Conservation (phyloP, 2,113 vertebrate species). For the Pagrus major region DNA sequence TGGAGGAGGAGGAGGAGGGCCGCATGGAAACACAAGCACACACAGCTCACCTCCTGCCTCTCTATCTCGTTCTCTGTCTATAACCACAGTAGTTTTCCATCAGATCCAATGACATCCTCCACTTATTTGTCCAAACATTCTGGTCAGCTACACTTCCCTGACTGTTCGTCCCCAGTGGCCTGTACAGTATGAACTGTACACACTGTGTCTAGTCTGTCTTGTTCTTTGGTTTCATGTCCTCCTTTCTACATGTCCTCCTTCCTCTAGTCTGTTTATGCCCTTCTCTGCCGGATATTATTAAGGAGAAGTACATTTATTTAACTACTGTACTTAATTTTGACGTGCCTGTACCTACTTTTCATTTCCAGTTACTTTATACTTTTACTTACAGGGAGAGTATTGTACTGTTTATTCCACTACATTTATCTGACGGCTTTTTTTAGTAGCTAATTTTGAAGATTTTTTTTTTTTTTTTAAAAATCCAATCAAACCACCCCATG, state of each 20-base stretch:
- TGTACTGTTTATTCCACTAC: too few relatives aligned
- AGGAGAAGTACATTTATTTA: too few relatives aligned
- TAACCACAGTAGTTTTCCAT: conserved; percentile 11
- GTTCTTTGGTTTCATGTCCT: neutral
- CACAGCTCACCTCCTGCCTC: conserved; percentile 17
- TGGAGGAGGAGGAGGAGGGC: conserved; percentile 5
- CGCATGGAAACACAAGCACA: neutral
- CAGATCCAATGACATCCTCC: neutral
- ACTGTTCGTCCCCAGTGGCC: neutral
- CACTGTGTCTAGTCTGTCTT: neutral
- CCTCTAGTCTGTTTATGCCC: neutral
- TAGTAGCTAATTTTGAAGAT: too few relatives aligned
- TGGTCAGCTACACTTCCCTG: neutral
- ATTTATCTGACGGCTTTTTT: too few relatives aligned
- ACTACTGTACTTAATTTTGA: too few relatives aligned
- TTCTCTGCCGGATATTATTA: too few relatives aligned
- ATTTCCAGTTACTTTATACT: too few relatives aligned
- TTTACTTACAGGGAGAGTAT: too few relatives aligned
- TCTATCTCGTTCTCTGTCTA: neutral
- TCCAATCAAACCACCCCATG: too few relatives aligned
- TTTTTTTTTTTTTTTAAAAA: too few relatives aligned
- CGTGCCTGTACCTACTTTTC: too few relatives aligned
- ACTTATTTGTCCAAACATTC: neutral
- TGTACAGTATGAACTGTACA: neutral
- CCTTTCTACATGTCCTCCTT: conserved; percentile 1